Evolutionary conservation across 2,113 vertebrate genomes (phyloP).

Genomic region (Podiceps cristatus): DNA sequence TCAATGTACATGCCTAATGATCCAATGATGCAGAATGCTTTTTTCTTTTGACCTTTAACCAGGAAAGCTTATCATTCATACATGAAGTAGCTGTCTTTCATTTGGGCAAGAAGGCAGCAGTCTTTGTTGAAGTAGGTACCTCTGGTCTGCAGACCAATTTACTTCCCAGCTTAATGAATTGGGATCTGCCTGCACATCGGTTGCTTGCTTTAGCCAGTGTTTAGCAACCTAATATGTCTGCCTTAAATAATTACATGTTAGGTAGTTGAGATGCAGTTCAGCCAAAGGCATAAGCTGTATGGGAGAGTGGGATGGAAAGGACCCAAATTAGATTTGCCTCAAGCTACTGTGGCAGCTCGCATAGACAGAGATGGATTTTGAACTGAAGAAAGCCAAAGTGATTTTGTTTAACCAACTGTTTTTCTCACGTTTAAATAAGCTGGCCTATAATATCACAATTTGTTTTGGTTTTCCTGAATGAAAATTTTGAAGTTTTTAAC

Average conservation of each 20-base stretch:
- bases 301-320: conserved; percentile 28
- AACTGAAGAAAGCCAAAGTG: conserved; percentile 8
- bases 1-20: background rate
- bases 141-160: background rate
- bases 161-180: background rate
- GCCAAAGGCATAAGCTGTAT: background rate
- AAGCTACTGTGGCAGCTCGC: background rate
- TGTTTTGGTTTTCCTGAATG: conserved; percentile 39
- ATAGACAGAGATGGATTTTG: conserved; percentile 19
- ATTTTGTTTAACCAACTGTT: conserved; percentile 15
- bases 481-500: background rate
- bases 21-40: background rate
- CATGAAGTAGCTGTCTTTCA: background rate
- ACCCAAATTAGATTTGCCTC: conserved; percentile 30
- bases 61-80: background rate
- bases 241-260: conserved; percentile 14
- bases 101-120: background rate
- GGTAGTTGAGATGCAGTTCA: conserved; percentile 14
- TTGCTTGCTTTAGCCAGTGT: conserved; percentile 13
- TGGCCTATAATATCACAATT: background rate
- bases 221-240: background rate
- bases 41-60: background rate
- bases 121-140: background rate
- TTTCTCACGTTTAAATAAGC: conserved; percentile 16
- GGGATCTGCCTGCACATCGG: background rate